Base-by-base conservation (phyloP, 1,140 invertebrate genomes). In the Solen grandis region DNA sequence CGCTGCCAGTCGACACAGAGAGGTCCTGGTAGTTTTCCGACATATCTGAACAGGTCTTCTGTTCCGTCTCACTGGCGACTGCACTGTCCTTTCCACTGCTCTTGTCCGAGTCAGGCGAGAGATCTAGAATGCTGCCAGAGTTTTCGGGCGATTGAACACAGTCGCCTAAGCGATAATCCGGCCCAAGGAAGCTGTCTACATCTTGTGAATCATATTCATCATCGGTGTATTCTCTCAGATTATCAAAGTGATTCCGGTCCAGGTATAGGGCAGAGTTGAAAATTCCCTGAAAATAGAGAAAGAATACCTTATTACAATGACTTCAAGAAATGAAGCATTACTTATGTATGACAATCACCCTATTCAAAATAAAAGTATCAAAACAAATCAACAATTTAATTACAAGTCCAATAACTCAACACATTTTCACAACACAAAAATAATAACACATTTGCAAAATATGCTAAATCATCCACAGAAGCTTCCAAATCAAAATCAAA, bases 31-130 rank as follows among this genome's bases (percentile, higher is more conserved):
- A 80, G 38, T 78, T 82, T 69, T 84, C 59, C 0, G 82, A 80
- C 82, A 81, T 65, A 41, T 81, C 78, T 22, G 78, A 70, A 22
- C 27, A 52, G 54, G 60, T 88, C 68, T 86, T 88, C 72, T 85
- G 86, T 72, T 88, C 86, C 5, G 80, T 59, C 78, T 88, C 86
- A 54, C 86, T 88, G 35, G 86, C 86, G 54, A 86, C 86, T 36
- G 86, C 85, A 72, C 84, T 86, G 74, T 86, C 86, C 50, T 85
- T 85, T 50, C 85, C 84, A 73, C 85, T 88, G 36, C 68, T 60
- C 59, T 81, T 77, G 52, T 85, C 84, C 57, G 80, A 72, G n/a
- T 65, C 52, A 14, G 68, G 69, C 0, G 77, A 72, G 25, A 72
- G 50, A 13, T 65, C 65, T 54, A 46, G n/a, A 8, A 33, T 38